Evolutionary conservation across 2,113 vertebrate genomes (phyloP), one percentile per base, ranked within the genome.

Genomic region (Cinclus cinclus): DNA sequence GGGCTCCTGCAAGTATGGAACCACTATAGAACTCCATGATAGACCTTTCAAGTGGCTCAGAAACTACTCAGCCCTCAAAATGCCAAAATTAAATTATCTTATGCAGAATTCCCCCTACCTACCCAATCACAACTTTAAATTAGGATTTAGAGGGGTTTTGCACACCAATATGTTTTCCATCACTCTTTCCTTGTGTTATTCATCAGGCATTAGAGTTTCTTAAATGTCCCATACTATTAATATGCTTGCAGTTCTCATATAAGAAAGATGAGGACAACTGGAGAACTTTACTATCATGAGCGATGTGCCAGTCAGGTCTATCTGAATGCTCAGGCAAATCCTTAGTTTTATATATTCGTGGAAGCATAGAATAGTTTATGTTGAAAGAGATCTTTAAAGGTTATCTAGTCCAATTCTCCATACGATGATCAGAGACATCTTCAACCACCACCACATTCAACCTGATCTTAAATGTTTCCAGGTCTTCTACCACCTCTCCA

Each of bases 111-210:
- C 2, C 1, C 2, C 7, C 20, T 47, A 28, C 24, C 41, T 68
- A 42, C 15, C 9, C 20, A 60, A 20, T 82, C 37, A 35, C 9
- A 85, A 46, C 0, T 78, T 85, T 53, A 44, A n/a, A 13, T 37
- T 22, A 30, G 20, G 21, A 64, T 76, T 42, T 33, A 3, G 8
- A 2, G 1, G 1, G 0, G 6, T 39, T 83, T 62, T 74, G 6
- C 20, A 52, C 10, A 50, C 2, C 4, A n/a, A 0, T 56, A 25
- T 50, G 7, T 68, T 88, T 82, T 59, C 10, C 14, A 80, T 28
- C 35, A 73, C 7, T 2, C 3, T 73, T 46, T 84, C 65, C 14
- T 69, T 67, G 18, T 77, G 27, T 30, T 47, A 56, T 42, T 91
- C 22, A 56, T 68, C 19, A 85, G 35, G 7, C 2, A 6, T 37